Base-by-base conservation (phyloP, 30 jellyfish, hydroid and myxozoan genomes). In the Aurelia aurita region DNA sequence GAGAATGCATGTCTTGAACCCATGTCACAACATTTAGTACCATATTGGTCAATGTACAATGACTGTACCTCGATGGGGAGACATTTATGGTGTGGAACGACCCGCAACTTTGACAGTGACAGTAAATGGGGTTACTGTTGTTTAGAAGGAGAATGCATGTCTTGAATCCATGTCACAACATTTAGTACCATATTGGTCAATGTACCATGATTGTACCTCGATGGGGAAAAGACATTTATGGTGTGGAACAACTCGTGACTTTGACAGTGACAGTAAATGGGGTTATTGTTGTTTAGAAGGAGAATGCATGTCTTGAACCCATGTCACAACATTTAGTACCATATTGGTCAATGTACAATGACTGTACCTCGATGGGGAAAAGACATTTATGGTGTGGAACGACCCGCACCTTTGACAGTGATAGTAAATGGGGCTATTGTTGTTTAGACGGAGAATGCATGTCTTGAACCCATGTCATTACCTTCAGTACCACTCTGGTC, bases 171-270 rank as follows among this genome's bases (percentile, higher is more conserved):
- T 87, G 96, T 59, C 77, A 91, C 58, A 75, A 54, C 19, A 75
- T 87, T 46, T 91, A 90, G 22, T 87, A 75, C 80, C 65, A 70
- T 58, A 49, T 18, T 23, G 55, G 77, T 13, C 65, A 65, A 68
- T 75, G 86, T 58, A 70, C 70, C 57, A 64, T 68, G 96, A 87
- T 66, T 87, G 96, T 45, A 77, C 88, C 2, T 26, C 65, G 25
- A 25, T n/a, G 13, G 22, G 31, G 23, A n/a, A 63, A 23, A 68
- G 53, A 23, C 96, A 87, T 27, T 55, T 53, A 21, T 87, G 96
- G 96, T 78, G 96, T 78, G 88, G 82, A 13, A 78, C 91, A 47
- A 87, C 96, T 8, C 81, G 72, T n/a, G 62, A 87, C 57, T 87
- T 55, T 69, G 96, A 87, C 69, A 47, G 44, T 5, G 96, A 87